Conservation (phyloP, 2,797 vertebrate genomes). For the Falco berigora region DNA sequence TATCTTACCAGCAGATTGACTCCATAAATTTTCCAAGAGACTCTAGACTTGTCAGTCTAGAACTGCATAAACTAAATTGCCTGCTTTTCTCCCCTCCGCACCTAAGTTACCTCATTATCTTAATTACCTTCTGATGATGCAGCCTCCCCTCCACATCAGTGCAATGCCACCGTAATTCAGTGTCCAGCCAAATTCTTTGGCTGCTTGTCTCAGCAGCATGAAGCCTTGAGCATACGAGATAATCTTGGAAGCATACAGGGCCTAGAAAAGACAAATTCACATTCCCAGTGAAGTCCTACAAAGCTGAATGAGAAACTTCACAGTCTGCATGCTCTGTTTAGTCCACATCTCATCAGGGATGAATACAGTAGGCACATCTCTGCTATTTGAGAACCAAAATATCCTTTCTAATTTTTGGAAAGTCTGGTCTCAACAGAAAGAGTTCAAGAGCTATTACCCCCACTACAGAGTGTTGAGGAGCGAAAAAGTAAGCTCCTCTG, state of each 20-base stretch:
- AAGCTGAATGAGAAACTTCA: neutral
- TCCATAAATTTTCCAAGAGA: neutral
- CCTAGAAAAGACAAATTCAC: slow-evolving; percentile 68
- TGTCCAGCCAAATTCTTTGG: slow-evolving; percentile 89
- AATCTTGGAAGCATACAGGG: slow-evolving; percentile 96
- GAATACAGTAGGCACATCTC: neutral
- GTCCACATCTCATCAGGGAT: neutral
- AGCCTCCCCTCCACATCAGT: slow-evolving; percentile 98
- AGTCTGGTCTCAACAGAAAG: neutral
- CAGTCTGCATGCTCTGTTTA: neutral
- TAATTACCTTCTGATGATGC: slow-evolving; percentile 92
- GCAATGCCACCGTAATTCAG: slow-evolving; percentile 97
- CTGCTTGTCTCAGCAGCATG: slow-evolving; percentile 93
- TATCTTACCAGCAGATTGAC: neutral
- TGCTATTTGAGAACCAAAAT: neutral
- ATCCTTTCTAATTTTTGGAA: neutral
- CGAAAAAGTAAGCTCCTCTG: neutral
- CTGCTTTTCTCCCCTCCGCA: neutral
- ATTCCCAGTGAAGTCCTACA: neutral
- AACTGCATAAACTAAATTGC: neutral
- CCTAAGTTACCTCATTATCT: neutral
- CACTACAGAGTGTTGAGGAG: neutral
- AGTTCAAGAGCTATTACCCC: neutral
- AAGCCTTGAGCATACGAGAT: slow-evolving; percentile 98
- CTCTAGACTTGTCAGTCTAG: neutral